Base-by-base conservation (phyloP, 1,140 invertebrate species). In the Drosophila pandora region DNA sequence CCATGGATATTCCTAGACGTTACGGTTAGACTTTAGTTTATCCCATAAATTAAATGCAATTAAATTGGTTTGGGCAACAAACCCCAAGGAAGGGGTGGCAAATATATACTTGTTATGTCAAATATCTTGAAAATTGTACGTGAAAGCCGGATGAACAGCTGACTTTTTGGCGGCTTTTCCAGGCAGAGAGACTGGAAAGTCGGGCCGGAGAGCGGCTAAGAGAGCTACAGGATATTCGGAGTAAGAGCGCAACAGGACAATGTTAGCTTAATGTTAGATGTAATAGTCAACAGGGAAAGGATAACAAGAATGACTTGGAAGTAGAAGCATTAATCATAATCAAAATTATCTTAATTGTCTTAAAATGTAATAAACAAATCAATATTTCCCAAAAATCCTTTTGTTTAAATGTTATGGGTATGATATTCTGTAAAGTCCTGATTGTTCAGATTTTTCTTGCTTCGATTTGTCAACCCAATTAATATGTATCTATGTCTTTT, bases 161-260 rank as follows among this genome's bases (percentile, higher is more conserved):
- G 81, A 69, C 48, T 47, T 74, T 87, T 81, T 77, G 77, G 73
- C 81, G 77, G 68, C 64, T 70, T 71, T 85, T 78, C 78, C 81
- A 85, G 41, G 2, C 17, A 28, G 60, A 56, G 45, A 25, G 39
- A 22, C n/a, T 70, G 67, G 67, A 70, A 75, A 21, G 9, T 0
- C 5, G 9, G 13, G n/a, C 8, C 61, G 48, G 32, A 70, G 34
- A 52, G 39, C 41, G 25, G 47, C 65, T 57, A 37, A 48, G 48
- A 28, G 21, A 41, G 21, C 5, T 5, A 45, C 7, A n/a, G 9
- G 39, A 39, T 47, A 25, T 84, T 84, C 80, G 81, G 81, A 85
- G 2, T 69, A 32, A 17, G 80, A 83, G 80, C 41, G 65, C 50
- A 68, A 63, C 58, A 82, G 79, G 13, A 30, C 5, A 8, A 43